Evolutionary conservation across 2,113 vertebrate species (phyloP).

Genomic region (Pelobates fuscus): DNA sequence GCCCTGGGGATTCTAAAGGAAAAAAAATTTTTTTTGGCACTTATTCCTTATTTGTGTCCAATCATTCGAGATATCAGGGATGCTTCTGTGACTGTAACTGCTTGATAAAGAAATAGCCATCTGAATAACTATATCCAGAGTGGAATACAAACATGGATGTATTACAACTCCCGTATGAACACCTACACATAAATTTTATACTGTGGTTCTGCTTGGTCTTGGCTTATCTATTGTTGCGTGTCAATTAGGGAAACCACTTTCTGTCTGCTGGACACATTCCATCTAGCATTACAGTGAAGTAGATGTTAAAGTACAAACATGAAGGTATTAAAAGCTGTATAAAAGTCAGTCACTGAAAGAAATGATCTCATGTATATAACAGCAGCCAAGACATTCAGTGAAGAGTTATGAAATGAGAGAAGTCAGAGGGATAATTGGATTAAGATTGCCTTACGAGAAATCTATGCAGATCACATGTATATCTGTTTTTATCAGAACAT

Average conservation of each 20-base stretch:
- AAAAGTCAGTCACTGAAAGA: slow-evolving; percentile 15
- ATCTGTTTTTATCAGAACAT: slow-evolving; percentile 26
- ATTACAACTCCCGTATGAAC: no score
- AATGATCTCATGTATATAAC: background rate
- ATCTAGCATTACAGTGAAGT: background rate
- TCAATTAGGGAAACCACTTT: background rate
- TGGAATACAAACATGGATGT: no score
- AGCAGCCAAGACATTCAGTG: slow-evolving; percentile 14
- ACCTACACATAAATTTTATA: no score
- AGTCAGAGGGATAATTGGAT: slow-evolving; percentile 33
- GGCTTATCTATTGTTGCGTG: background rate
- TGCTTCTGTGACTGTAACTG: no score
- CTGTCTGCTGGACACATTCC: background rate
- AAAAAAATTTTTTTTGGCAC: no score
- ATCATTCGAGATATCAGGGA: no score
- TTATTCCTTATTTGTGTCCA: no score
- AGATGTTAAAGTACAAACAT: slow-evolving; percentile 3
- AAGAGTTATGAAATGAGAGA: slow-evolving; percentile 12
- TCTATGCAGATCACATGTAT: slow-evolving; percentile 16
- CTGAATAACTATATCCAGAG: no score
- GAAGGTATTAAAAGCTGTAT: background rate
- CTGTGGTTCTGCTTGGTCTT: no score
- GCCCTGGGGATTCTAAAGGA: no score
- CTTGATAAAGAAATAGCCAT: no score
- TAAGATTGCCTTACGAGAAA: slow-evolving; percentile 23